A percentile compares a stretch with the other conserved stretches of the same genome.
Evolutionary conservation across 1,140 invertebrate genomes (phyloP).

Genomic region (Oedothorax gibbosus): DNA sequence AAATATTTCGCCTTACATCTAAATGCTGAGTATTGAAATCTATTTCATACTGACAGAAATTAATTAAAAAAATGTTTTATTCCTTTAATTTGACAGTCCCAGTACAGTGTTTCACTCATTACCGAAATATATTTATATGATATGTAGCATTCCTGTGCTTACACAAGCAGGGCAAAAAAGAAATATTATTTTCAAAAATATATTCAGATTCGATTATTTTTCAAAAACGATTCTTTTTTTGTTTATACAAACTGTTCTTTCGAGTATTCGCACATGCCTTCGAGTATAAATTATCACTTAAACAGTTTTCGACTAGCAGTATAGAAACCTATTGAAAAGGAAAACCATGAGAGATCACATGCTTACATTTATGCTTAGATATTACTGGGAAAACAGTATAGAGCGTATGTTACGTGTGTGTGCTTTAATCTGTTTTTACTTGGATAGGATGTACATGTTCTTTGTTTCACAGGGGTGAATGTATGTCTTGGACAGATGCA

Average conservation of each 20-base stretch:
- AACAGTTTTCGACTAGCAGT: conserved; percentile 28
- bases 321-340: conserved; percentile 29
- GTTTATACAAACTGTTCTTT: conserved; percentile 34
- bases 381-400: conserved; percentile 21
- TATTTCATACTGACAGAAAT: too few species aligned
- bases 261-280: conserved; percentile 59
- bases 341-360: conserved; percentile 14
- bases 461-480: conserved; percentile 9
- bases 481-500: conserved; percentile 31
- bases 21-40: too few species aligned
- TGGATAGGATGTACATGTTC: conserved; percentile 13
- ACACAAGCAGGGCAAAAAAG: conserved; percentile 26
- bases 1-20: too few species aligned
- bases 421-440: conserved; percentile 2
- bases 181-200: conserved; percentile 47
- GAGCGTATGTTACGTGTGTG: conserved; percentile 13
- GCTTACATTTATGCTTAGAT: conserved; percentile 10
- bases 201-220: conserved; percentile 49
- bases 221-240: conserved; percentile 50
- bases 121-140: conserved; percentile 48
- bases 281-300: conserved; percentile 22
- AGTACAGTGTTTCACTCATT: conserved; percentile 4
- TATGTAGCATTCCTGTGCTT: conserved; percentile 59
- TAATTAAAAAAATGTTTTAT: too few species aligned
- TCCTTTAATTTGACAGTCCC: conserved; percentile 26